Base-by-base conservation (phyloP, 2,113 vertebrate species). In the Prochilodus magdalenae region DNA sequence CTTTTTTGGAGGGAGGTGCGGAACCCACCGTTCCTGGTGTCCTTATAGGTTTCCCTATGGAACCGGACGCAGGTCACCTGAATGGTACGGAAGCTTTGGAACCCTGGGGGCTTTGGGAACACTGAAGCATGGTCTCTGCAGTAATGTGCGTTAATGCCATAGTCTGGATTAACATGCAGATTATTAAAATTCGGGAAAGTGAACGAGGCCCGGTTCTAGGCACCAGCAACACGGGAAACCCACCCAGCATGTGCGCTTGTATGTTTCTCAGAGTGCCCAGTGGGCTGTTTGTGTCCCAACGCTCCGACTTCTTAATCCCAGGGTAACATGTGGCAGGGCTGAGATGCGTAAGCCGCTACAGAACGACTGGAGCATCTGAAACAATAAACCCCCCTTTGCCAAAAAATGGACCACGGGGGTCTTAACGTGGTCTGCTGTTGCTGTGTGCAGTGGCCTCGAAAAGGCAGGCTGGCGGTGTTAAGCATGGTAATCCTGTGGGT, bases 261-360 rank as follows among this genome's bases (percentile, higher is more conserved):
- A 1, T 49, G 47, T 12, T 72, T 80, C 36, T 20, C 18, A 78
- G n/a, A 62, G 67, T 80, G 40, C 47, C 16, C 47, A 24, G 13
- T 12, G 16, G 72, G 55, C 67, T 40, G 63, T 53, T 73, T 80
- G 27, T 33, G 20, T 51, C 18, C 36, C 14, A 51, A 57, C 53
- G 60, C 15, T 18, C 13, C 77, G 77, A 73, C 57, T 70, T 63
- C 29, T 63, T 71, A 62, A 73, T 33, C 65, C 63, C 29, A n/a
- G 20, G 14, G 14, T 18, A 80, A 80, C 79, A 80, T 65, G 69
- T 80, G 79, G 20, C 57, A 33, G 5, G 10, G n/a, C 57, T 24
- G 10, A 22, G 24, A n/a, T 60, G 57, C 24, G 10, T 60, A 60
- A 60, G 57, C 57, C 6, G n/a, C n/a, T 59, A 1, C 14, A 14